phyloP scores from a whole-genome alignment of 2,888 invertebrate species.

The Cheilosia impressa region DNA sequence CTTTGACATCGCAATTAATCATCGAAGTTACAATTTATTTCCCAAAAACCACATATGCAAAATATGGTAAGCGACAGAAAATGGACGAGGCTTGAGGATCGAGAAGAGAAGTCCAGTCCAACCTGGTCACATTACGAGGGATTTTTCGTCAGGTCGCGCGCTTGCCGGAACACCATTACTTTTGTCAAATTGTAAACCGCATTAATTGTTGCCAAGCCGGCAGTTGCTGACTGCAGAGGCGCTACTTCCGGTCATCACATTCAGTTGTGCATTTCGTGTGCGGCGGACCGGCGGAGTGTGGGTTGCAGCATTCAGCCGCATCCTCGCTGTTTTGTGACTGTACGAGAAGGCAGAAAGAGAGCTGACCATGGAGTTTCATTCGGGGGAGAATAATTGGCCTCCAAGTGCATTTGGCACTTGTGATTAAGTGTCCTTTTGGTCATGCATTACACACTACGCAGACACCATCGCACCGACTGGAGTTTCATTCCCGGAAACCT shows the following conservation, averaged over 20 bases:
- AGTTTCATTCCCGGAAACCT: slow-evolving; percentile 64
- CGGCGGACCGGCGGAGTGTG: background rate
- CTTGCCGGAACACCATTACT: slow-evolving; percentile 66
- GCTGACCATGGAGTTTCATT: slow-evolving; percentile 52
- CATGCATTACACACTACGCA: slow-evolving; percentile 74
- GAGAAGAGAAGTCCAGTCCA: slow-evolving; percentile 19
- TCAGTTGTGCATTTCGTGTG: background rate
- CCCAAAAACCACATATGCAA: slow-evolving; percentile 73
- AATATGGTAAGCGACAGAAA: slow-evolving; percentile 54
- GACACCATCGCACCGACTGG: slow-evolving; percentile 28
- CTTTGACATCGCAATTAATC: slow-evolving; percentile 75
- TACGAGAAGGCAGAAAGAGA: slow-evolving; percentile 10
- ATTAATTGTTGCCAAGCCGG: slow-evolving; percentile 73
- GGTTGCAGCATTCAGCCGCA: slow-evolving; percentile 49
- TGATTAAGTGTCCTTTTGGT: slow-evolving; percentile 74
- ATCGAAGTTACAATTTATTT: slow-evolving; percentile 75
- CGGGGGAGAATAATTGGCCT: slow-evolving; percentile 72
- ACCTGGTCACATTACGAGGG: slow-evolving; percentile 36
- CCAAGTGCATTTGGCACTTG: slow-evolving; percentile 76
- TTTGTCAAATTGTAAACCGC: slow-evolving; percentile 76
- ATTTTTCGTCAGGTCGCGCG: slow-evolving; percentile 74
- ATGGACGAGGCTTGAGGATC: slow-evolving; percentile 38
- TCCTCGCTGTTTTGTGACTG: slow-evolving; percentile 39
- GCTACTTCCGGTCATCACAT: slow-evolving; percentile 67
- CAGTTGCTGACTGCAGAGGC: slow-evolving; percentile 73